Base-by-base conservation (phyloP, 2,797 vertebrate species). In the Phrynocephalus vlangalii region DNA sequence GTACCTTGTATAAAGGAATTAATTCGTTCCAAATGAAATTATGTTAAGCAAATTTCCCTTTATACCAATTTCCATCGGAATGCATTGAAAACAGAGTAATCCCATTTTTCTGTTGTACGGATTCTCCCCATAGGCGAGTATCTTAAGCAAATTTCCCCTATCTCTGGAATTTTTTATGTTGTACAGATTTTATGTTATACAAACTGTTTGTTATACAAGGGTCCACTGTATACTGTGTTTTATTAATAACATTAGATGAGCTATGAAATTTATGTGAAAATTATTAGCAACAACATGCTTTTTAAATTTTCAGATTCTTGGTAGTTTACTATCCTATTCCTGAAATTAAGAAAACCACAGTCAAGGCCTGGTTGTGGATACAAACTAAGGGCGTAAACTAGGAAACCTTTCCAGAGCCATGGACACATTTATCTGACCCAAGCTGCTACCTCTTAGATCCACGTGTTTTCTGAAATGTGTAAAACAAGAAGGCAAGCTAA, bases 171-270 rank as follows among this genome's bases (percentile, higher is more conserved):
- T 33, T 33, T 33, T 33, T 33, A 33, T 33, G 33, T 33, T 33
- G 33, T 33, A 33, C 33, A 33, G 33, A 33, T 33, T 33, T 33
- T 33, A 33, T 33, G 33, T 33, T 33, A 33, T 33, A 33, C 33
- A 33, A 33, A 33, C 33, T 33, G 33, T 33, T 33, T 33, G 33
- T 33, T 33, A 33, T 33, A 33, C 33, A 33, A 33, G 33, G 33
- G 33, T 33, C 33, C 33, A 33, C 33, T 1, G 33, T n/a, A 70
- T 18, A 44, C 38, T 60, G 28, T 15, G 5, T 70, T 67, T 73
- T 26, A 56, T 75, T 44, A 48, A 80, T 18, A 80, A 28, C n/a
- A 93, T 81, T 2, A 87, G 52, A 24, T 77, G 56, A 15, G 8
- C 30, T 15, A 80, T n/a, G 0, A 2, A 18, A 22, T 30, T n/a